Evolutionary conservation across 35 echinoderm and acorn worm species (phyloP).

Genomic region (Lytechinus variegatus): DNA sequence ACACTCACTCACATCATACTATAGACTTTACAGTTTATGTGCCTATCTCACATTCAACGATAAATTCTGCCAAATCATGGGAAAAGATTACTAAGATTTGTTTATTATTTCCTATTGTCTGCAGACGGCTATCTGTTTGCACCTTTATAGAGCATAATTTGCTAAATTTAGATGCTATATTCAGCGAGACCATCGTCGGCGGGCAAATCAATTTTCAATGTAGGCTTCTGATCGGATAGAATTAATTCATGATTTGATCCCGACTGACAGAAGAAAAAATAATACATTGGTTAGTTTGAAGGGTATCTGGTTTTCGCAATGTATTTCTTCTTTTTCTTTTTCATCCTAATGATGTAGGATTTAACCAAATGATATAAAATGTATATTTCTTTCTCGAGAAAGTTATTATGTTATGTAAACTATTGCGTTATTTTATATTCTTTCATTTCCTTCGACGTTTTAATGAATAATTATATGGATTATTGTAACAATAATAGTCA

Average conservation of each 20-base stretch:
- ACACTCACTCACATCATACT: not conserved
- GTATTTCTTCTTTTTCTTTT: not conserved
- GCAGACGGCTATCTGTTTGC: conserved; percentile 34
- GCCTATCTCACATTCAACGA: not conserved
- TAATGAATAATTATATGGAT: too few relatives aligned
- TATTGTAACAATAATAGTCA: too few relatives aligned
- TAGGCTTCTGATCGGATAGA: not conserved
- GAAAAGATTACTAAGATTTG: conserved; percentile 34
- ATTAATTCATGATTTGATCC: not conserved
- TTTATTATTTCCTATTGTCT: conserved; percentile 41
- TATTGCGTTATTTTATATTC: too few relatives aligned
- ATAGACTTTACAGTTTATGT: not conserved
- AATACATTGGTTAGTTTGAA: not conserved
- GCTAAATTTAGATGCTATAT: conserved; percentile 29
- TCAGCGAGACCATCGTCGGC: not conserved
- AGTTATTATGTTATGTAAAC: too few relatives aligned
- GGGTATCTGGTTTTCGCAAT: not conserved
- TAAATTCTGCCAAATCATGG: conserved; percentile 34
- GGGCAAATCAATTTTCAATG: not conserved
- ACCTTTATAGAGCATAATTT: conserved; percentile 32
- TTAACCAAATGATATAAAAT: too few relatives aligned
- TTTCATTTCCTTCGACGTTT: too few relatives aligned
- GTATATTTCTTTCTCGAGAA: too few relatives aligned
- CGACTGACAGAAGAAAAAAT: not conserved
- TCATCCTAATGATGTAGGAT: too few relatives aligned